Evolutionary conservation across 2,113 vertebrate species (phyloP).

Genomic region (Atherinomorus stipes): DNA sequence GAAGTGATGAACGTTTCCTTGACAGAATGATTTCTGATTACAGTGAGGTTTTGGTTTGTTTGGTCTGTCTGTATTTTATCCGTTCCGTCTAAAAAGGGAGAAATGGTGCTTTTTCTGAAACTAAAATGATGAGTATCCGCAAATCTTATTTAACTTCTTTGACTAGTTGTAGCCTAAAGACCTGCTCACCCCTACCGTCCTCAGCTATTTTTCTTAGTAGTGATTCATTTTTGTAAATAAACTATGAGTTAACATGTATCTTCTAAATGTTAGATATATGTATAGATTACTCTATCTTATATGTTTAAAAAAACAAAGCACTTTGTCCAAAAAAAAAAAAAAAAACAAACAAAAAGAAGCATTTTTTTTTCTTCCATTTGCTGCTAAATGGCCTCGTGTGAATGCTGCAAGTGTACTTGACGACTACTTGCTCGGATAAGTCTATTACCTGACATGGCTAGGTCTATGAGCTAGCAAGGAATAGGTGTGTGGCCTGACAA

Average conservation of each 20-base stretch:
- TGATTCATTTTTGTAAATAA: slow-evolving; percentile 82
- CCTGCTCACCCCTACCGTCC: slow-evolving; percentile 77
- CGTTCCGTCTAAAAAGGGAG: slow-evolving; percentile 79
- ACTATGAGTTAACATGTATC: slow-evolving; percentile 78
- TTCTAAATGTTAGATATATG: slow-evolving; percentile 91
- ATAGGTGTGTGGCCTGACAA: slow-evolving; percentile 82
- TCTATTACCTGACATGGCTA: slow-evolving; percentile 53
- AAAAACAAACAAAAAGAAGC: slow-evolving; percentile 72
- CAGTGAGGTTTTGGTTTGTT: slow-evolving; percentile 18
- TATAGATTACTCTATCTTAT: slow-evolving; percentile 93
- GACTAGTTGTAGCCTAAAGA: slow-evolving; percentile 75
- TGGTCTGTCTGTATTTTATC: slow-evolving; percentile 47
- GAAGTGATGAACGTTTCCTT: slow-evolving; percentile 34
- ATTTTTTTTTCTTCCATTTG: slow-evolving; percentile 98
- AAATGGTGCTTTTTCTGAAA: slow-evolving; percentile 79
- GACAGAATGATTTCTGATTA: slow-evolving; percentile 34
- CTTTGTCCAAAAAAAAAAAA: slow-evolving; percentile 93
- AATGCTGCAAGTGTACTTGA: slow-evolving; percentile 97
- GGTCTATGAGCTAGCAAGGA: slow-evolving; percentile 54
- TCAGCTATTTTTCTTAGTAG: slow-evolving; percentile 78
- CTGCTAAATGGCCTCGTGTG: slow-evolving; percentile 99
- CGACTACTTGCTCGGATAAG: slow-evolving; percentile 81
- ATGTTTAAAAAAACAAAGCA: slow-evolving; percentile 96
- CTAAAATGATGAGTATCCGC: slow-evolving; percentile 69
- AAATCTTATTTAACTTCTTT: slow-evolving; percentile 67